Base-by-base conservation (phyloP, 2,797 vertebrate species). In the Alouatta caraya region DNA sequence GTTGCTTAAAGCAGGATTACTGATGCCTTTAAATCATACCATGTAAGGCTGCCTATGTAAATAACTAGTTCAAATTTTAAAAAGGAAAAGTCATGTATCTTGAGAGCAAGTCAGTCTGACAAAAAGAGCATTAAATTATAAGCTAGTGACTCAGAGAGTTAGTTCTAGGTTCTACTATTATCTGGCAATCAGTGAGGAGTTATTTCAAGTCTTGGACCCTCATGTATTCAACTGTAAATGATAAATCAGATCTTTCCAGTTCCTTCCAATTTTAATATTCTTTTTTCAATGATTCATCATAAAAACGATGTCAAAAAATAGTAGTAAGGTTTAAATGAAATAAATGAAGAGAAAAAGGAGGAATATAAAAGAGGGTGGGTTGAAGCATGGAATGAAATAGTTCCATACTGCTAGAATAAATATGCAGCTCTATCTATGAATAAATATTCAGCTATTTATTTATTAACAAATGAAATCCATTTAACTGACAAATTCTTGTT, bases 401-500 rank as follows among this genome's bases (percentile, higher is more conserved):
- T 37, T 55, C n/a, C 52, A n/a, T 52, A 88, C 5, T 59, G 13
- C 52, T 19, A 88, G 67, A 82, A 67, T 42, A 83, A 75, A 52
- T 64, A 79, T 33, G 57, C 21, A 85, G 48, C 61, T n/a, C 3
- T 67, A n/a, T n/a, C 33, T n/a, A 67, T 90, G 67, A 85, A 73
- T 50, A 83, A 70, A 46, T 72, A 79, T 28, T 64, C 28, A 85
- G 48, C 14, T 80, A 28, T 76, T 96, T 91, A 75, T 87, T 88
- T 59, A 92, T 91, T 82, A 84, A 61, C 75, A 92, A 97, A 73
- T 80, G 44, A 96, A 48, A 95, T 78, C 78, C 46, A 76, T 73
- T 72, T 94, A 87, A 96, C 82, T 57, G 48, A 91, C 48, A 50
- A 78, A 96, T 95, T 96, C 91, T 48, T 97, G 67, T 79, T 84